Evolutionary conservation across 2,797 vertebrate genomes (phyloP), one percentile per base, ranked within the genome.

Genomic region (Onychomys arenicola): DNA sequence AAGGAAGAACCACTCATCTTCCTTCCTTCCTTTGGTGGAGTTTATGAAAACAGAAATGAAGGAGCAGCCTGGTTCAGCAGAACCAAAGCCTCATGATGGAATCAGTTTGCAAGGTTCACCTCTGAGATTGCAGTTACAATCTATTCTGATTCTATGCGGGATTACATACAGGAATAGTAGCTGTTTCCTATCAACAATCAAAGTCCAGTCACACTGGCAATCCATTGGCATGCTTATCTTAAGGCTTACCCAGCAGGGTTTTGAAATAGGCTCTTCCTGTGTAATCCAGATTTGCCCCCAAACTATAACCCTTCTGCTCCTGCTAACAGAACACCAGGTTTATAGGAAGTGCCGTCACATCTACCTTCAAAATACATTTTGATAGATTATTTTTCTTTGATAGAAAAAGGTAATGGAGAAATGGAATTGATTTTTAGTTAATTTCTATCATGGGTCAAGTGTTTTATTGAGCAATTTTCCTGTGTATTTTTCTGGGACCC

Each of bases 401-500:
- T 75, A 93, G 69, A 80, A 94, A 90, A 92, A 46, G 29, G 1
- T 75, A 92, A 57, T 82, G 16, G 4, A 46, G 3, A 34, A 82
- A 91, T 34, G 5, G 78, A 90, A 76, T 40, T 57, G 57, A 73
- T 73, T 40, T 87, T 32, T 49, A 49, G 49, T 49, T 88, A 32
- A 59, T 61, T 82, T 82, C n/a, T 82, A 17, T 82, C 57, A 25
- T 57, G n/a, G 52, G 59, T 9, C 9, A 80, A 37, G 19, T 19
- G 83, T 92, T 86, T 93, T 93, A 34, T 83, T 80, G 78, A n/a
- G 34, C 34, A 81, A 21, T 37, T 91, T 95, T 69, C 14, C 23
- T 78, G 12, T 84, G 4, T 88, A 78, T 94, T 61, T 25, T 75
- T 16, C 52, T 67, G 0, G 71, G 73, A 73, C 84, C 34, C 11